phyloP scores from a whole-genome alignment of 2,888 invertebrate species.

The Sminthurinus aureus region DNA sequence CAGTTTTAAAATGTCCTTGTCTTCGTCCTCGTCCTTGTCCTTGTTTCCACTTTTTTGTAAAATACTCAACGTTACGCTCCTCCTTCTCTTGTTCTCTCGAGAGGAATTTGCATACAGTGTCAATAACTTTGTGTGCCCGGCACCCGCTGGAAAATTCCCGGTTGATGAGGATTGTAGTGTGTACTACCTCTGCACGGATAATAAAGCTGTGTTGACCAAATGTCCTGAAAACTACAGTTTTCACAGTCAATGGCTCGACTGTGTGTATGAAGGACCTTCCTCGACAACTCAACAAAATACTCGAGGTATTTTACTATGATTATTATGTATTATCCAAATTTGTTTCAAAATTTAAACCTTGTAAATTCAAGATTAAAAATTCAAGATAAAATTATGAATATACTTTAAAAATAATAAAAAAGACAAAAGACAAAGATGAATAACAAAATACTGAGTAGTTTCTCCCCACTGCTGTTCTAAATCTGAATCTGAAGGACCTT shows the following conservation, averaged over 20 bases:
- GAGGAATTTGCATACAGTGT: background rate
- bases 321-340: no score
- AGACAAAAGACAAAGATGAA: background rate
- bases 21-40: no score
- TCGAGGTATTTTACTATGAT: no score
- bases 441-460: background rate
- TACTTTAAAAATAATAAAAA: background rate
- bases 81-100: no score
- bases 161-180: background rate
- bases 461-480: background rate
- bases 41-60: no score
- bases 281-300: no score
- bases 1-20: no score
- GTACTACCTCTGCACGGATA: slow-evolving; percentile 1
- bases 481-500: background rate
- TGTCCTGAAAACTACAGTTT: slow-evolving; percentile 19
- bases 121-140: slow-evolving; percentile 7
- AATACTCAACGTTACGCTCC: no score
- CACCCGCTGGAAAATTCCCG: background rate
- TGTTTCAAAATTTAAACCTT: no score
- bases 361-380: no score
- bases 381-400: no score
- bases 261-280: slow-evolving; percentile 1
- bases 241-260: background rate
- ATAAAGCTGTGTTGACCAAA: background rate